Percentiles rank a stretch among this genome's conserved stretches.
phyloP scores from a whole-genome alignment of 2,113 vertebrate genomes.

The Pseudorhombus dupliciocellatus region DNA sequence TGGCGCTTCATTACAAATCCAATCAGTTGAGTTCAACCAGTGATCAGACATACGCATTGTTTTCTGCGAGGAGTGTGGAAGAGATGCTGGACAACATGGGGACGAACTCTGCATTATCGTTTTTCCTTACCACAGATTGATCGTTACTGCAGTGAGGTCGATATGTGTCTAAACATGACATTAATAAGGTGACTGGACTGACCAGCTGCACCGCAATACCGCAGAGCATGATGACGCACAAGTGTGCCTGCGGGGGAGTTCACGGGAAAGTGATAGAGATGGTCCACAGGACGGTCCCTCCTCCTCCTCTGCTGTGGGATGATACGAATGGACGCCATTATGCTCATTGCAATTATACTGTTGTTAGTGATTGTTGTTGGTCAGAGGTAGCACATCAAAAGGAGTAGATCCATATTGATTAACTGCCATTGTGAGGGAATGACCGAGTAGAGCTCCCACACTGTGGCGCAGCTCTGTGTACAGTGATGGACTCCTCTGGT shows the following conservation, averaged over 20 bases:
- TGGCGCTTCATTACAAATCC: conserved; percentile 6
- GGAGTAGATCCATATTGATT: conserved; percentile 66
- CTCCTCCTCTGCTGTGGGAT: conserved; percentile 1
- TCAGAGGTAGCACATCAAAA: conserved; percentile 62
- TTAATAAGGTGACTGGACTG: conserved; percentile 67
- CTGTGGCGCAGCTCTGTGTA: conserved; percentile 30
- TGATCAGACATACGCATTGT: conserved; percentile 9
- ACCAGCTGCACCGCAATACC: conserved; percentile 30
- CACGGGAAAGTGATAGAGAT: neutral
- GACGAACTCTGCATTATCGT: conserved; percentile 58
- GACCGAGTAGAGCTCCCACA: conserved; percentile 38
- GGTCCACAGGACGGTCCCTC: neutral
- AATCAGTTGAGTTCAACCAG: conserved; percentile 20
- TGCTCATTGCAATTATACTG: conserved; percentile 53
- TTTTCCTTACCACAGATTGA: conserved; percentile 70
- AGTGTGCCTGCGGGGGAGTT: conserved; percentile 10
- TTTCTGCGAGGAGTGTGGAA: conserved; percentile 25
- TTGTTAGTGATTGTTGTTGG: conserved; percentile 62
- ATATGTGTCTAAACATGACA: conserved; percentile 69
- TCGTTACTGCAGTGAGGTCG: conserved; percentile 62
- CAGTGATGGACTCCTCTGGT: conserved; percentile 53
- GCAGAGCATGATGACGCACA: conserved; percentile 31
- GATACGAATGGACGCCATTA: conserved; percentile 38
- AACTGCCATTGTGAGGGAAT: conserved; percentile 51
- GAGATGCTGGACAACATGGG: conserved; percentile 28